A percentile compares a stretch with the other conserved stretches of the same genome.
Evolutionary conservation across 2,113 vertebrate species (phyloP).

Genomic region (Chionis minor): DNA sequence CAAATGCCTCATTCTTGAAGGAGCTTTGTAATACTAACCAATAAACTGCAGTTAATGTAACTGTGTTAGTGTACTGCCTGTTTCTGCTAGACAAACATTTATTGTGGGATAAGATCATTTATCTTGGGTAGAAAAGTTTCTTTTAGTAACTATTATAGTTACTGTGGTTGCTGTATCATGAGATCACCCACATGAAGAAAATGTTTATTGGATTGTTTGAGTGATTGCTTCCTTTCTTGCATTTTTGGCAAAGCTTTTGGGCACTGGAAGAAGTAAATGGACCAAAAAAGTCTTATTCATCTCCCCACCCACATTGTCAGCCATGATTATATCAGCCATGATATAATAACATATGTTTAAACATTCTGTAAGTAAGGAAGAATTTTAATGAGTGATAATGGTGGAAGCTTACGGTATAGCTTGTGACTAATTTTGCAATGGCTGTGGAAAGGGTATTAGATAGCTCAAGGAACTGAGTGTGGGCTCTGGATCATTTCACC

Average conservation of each 20-base stretch:
- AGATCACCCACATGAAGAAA: constrained; percentile 61
- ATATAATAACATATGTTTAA: constrained; percentile 35
- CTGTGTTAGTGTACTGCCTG: background rate
- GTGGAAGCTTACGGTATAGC: background rate
- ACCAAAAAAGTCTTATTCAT: constrained; percentile 35
- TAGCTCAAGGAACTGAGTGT: background rate
- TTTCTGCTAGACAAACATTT: constrained; percentile 24
- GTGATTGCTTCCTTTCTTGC: constrained; percentile 54
- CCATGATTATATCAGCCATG: constrained; percentile 27
- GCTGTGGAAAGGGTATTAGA: background rate
- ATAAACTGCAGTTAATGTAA: background rate
- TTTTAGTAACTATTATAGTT: constrained; percentile 3
- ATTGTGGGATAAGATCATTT: constrained; percentile 18
- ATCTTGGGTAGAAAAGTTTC: background rate
- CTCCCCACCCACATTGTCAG: constrained; percentile 52
- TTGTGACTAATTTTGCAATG: background rate
- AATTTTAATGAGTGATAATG: constrained; percentile 59
- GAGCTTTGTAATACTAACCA: background rate
- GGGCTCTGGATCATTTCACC: background rate
- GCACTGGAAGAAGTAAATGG: constrained; percentile 40
- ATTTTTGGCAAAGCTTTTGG: constrained; percentile 49
- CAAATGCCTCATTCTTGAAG: background rate
- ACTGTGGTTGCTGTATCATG: constrained; percentile 20
- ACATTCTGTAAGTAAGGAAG: constrained; percentile 41
- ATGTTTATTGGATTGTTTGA: constrained; percentile 64